These are phyloP conservation scores for Enteromius mattozi DNA, from an alignment of 2,797 vertebrate species.

Conservation along the genomic window DNA sequence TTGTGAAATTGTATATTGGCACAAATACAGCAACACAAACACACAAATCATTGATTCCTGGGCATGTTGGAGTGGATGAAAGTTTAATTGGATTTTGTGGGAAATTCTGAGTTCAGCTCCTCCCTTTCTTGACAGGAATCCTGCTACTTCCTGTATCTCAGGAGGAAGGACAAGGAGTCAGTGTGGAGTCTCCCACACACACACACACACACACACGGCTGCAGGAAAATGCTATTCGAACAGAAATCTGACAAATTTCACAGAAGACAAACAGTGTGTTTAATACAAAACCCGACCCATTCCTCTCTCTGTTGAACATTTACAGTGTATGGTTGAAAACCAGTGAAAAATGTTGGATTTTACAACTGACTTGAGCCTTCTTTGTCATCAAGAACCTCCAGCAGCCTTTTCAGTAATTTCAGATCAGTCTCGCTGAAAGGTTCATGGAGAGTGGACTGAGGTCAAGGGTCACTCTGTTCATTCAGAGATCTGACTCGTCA, in stretches of 20 bases:
- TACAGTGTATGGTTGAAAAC: not conserved
- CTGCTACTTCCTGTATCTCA: conserved; percentile 77
- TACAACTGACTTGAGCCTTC: not conserved
- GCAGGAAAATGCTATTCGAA: not conserved
- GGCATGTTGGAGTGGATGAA: not conserved
- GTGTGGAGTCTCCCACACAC: conserved; percentile 44
- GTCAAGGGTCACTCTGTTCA: not conserved
- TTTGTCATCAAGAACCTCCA: not conserved
- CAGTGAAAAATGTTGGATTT: not conserved
- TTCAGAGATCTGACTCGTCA: conserved; percentile 13
- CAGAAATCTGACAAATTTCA: not conserved
- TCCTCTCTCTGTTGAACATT: not conserved
- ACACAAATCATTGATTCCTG: conserved; percentile 11
- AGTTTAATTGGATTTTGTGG: conserved; percentile 12
- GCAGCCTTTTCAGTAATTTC: not conserved
- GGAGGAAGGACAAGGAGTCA: conserved; percentile 77
- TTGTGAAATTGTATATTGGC: too few species aligned
- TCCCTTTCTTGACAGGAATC: conserved; percentile 80
- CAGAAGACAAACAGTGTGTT: not conserved
- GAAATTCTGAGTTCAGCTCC: conserved; percentile 59
- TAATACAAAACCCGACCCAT: not conserved
- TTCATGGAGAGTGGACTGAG: not conserved
- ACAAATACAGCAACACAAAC: not conserved
- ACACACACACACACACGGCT: not conserved
- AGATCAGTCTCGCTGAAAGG: not conserved